Conservation (phyloP, 1,140 invertebrate species). For the Drosophila elegans region DNA sequence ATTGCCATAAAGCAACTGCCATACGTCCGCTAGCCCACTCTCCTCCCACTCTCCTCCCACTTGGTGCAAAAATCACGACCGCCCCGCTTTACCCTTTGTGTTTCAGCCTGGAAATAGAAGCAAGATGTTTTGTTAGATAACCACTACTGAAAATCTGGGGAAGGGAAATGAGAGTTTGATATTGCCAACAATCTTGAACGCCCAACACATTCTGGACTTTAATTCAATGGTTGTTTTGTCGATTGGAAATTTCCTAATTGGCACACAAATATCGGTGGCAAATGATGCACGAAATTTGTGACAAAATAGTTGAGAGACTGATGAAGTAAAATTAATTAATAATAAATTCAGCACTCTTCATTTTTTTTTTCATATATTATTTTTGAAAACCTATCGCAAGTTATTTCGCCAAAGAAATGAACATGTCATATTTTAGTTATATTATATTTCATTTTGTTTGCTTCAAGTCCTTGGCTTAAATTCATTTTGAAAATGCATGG, state of each 20-base stretch:
- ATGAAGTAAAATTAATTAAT: background rate
- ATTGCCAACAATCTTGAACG: conserved; percentile 2
- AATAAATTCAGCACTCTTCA: background rate
- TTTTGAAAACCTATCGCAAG: background rate
- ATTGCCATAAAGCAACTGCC: conserved; percentile 71
- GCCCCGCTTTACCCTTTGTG: conserved; percentile 1
- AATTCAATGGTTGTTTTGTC: conserved; percentile 4
- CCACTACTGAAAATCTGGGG: background rate
- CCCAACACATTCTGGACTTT: conserved; percentile 1
- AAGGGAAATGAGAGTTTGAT: background rate
- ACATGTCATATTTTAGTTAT: too few species aligned
- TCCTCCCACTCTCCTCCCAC: background rate
- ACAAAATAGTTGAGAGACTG: background rate
- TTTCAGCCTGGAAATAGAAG: conserved; percentile 40
- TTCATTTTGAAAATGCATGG: background rate
- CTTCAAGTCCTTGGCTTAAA: background rate
- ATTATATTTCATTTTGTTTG: too few species aligned
- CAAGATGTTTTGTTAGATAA: conserved; percentile 41
- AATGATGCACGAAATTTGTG: background rate
- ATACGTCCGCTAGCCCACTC: conserved; percentile 29
- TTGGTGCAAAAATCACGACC: background rate
- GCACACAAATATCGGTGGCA: conserved; percentile 8
- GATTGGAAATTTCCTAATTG: conserved; percentile 5
- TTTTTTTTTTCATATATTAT: background rate
- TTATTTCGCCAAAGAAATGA: too few species aligned